phyloP scores from a whole-genome alignment of 1,140 invertebrate genomes.

The Microvelia longipes region DNA sequence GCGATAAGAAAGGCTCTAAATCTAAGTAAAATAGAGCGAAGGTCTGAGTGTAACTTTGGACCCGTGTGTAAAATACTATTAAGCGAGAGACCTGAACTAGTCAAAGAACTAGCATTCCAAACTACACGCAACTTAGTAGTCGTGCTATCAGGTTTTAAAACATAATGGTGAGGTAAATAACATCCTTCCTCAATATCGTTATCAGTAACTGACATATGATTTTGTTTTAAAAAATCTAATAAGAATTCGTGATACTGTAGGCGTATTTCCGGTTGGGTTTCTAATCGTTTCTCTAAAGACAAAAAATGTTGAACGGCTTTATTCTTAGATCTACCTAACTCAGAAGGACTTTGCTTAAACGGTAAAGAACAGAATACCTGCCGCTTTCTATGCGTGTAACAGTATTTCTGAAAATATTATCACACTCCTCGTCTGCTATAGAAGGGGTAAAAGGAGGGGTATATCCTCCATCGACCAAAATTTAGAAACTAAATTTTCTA shows the following conservation, averaged over 20 bases:
- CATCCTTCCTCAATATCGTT: not conserved
- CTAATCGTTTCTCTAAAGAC: not conserved
- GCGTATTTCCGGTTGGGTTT: not conserved
- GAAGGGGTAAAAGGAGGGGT: not conserved
- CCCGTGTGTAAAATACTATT: slow-evolving; percentile 24
- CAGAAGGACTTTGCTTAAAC: not conserved
- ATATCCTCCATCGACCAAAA: not conserved
- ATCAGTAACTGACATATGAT: not conserved
- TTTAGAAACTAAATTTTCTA: not conserved
- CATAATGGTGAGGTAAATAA: not conserved
- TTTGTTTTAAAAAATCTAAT: not conserved
- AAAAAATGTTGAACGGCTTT: not conserved
- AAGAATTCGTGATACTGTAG: not conserved
- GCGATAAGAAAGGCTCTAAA: slow-evolving; percentile 13
- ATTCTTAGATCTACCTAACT: not conserved
- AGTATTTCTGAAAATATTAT: not conserved
- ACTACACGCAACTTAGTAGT: slow-evolving; percentile 23
- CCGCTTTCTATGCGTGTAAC: not conserved
- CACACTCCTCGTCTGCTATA: not conserved
- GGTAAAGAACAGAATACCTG: not conserved
- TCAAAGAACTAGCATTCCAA: slow-evolving; percentile 24
- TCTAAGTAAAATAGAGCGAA: slow-evolving; percentile 7
- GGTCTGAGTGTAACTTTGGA: slow-evolving; percentile 16
- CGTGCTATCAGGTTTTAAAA: not conserved
- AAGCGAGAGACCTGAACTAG: slow-evolving; percentile 17